phyloP scores from a whole-genome alignment of 2,888 invertebrate genomes.

The Eugnorisma glareosa region DNA sequence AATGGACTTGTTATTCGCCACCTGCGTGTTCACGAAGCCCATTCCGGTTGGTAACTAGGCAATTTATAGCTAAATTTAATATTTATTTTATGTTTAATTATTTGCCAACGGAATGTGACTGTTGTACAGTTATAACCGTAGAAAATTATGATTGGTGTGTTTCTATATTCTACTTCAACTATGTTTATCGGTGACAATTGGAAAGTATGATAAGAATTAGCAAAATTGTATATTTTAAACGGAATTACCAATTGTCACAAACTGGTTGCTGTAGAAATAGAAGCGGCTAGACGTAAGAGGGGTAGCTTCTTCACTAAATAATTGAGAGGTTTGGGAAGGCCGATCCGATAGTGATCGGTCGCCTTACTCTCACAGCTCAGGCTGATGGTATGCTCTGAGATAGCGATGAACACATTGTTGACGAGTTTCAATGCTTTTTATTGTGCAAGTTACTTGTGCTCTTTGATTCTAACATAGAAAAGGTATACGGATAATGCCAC shows the following conservation, averaged over 20 bases:
- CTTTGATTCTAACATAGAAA: slow-evolving; percentile 84
- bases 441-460: slow-evolving; percentile 79
- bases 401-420: slow-evolving; percentile 64
- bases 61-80: slow-evolving; percentile 89
- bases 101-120: slow-evolving; percentile 90
- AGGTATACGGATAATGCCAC: slow-evolving; percentile 86
- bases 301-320: slow-evolving; percentile 75
- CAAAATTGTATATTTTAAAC: slow-evolving; percentile 63
- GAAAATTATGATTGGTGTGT: slow-evolving; percentile 80
- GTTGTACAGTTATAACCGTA: slow-evolving; percentile 88
- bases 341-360: slow-evolving; percentile 40
- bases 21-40: slow-evolving; percentile 90
- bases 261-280: slow-evolving; percentile 65
- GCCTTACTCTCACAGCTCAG: slow-evolving; percentile 37
- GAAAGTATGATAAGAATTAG: slow-evolving; percentile 51
- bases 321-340: slow-evolving; percentile 50
- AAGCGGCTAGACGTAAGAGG: slow-evolving; percentile 74
- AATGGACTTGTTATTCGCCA: slow-evolving; percentile 89
- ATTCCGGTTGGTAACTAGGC: slow-evolving; percentile 89
- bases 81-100: slow-evolving; percentile 84
- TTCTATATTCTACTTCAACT: slow-evolving; percentile 72
- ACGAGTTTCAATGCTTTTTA: slow-evolving; percentile 74
- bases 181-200: slow-evolving; percentile 53
- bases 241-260: slow-evolving; percentile 57
- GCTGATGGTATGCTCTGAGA: slow-evolving; percentile 65